A percentile compares a stretch with the other conserved stretches of the same genome.
Conservation (phyloP, 92 coral and sea anemone genomes). For the Metridium senile region DNA sequence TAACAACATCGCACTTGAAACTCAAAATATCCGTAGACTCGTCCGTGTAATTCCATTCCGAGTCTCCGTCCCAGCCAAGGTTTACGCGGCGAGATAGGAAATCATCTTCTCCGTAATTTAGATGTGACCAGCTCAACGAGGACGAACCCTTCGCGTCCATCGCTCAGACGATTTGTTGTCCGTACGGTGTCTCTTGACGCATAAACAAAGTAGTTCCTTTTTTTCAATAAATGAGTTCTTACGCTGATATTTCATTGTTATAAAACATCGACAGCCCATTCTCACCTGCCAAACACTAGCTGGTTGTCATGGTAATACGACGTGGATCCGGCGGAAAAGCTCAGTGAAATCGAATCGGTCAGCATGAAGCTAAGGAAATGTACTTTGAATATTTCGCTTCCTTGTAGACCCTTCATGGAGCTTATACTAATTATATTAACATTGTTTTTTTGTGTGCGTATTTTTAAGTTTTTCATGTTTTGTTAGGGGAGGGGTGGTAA, state of each 20-base stretch:
- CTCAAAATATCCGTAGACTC: slow-evolving; percentile 15
- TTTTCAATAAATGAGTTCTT: not conserved
- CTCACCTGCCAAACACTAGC: slow-evolving; percentile 17
- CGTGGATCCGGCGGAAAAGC: slow-evolving; percentile 24
- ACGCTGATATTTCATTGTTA: not conserved
- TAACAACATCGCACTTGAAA: slow-evolving; percentile 10
- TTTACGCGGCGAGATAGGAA: slow-evolving; percentile 25
- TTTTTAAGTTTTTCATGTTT: not conserved
- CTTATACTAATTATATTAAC: not conserved
- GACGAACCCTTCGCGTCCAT: slow-evolving; percentile 3
- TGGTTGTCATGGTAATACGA: slow-evolving; percentile 12
- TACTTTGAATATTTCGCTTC: not conserved
- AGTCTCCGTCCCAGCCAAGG: slow-evolving; percentile 14
- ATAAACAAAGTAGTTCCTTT: not conserved
- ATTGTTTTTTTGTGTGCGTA: not conserved
- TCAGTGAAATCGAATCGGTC: not conserved
- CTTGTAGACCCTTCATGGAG: not conserved
- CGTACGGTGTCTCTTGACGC: not conserved
- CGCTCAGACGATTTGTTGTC: not conserved
- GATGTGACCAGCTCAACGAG: not conserved
- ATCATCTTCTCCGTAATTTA: slow-evolving; percentile 6
- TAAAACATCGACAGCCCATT: slow-evolving; percentile 17
- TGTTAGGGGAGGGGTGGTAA: not conserved
- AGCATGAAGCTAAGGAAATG: not conserved
- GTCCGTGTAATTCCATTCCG: slow-evolving; percentile 20